Evolutionary conservation across 2,888 invertebrate species (phyloP), one percentile per base, ranked within the genome.

Genomic region (Teinopalpus imperialis): DNA sequence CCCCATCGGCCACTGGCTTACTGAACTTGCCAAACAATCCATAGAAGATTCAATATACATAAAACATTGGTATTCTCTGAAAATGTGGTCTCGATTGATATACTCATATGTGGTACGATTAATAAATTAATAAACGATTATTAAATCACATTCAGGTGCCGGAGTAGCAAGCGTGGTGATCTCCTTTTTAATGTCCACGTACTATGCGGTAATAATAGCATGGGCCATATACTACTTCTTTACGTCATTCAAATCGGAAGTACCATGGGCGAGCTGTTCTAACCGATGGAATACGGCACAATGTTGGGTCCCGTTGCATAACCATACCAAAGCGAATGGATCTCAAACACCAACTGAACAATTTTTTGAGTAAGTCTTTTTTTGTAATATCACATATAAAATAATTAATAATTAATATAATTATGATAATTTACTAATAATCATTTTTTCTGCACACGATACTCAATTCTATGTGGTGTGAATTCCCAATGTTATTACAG

Each of bases 201-300:
- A 98, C 82, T 98, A 98, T 82, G 97, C 97, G 79, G 96, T 98
- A 59, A 96, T 98, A 77, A 97, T 98, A 80, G 95, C 96, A 50
- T 98, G 98, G 92, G 94, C 96, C 41, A 94, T 97, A 65, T 97
- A 96, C 80, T 98, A 97, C 82, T 94, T 98, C 81, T 96, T 96
- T 79, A 94, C 96, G 49, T 95, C 97, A 16, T 97, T 97, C 74
- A 94, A 94, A 73, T 91, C 94, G 30, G 93, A 94, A 56, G 93
- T 97, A 64, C 97, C 98, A 1, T 98, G 98, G 98, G 92, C 94
- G 14, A 93, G 93, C 63, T 98, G 98, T 74, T 91, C 91, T 51
- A 94, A 97, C 79, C 90, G 92, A 63, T 93, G 96, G 98, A 97
- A 97, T 73, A 94, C 96, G 1, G 89, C 91, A 0, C 90, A 92